phyloP scores from a whole-genome alignment of 2,113 vertebrate species.

The Trachemys scripta region DNA sequence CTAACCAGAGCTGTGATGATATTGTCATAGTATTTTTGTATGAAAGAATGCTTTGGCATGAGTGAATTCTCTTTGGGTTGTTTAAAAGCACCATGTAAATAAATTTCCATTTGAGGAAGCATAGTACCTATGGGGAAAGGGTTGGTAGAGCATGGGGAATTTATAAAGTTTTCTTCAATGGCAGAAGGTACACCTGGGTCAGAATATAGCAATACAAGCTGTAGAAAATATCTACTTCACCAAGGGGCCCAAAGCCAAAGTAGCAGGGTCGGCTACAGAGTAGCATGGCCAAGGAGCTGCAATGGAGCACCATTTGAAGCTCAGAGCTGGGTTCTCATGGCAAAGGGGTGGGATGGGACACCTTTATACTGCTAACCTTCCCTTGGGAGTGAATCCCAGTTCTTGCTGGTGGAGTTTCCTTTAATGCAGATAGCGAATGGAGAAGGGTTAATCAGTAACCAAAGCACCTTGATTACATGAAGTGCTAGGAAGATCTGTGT shows the following conservation, averaged over 20 bases:
- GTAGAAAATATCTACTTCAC: background rate
- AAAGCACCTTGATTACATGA: background rate
- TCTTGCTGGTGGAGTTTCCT: background rate
- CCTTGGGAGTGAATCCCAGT: background rate
- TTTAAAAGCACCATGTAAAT: background rate
- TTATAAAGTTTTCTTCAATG: background rate
- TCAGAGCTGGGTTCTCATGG: background rate
- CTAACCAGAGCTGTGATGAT: background rate
- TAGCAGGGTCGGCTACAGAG: background rate
- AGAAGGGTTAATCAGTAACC: background rate
- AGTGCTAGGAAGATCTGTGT: too few species aligned
- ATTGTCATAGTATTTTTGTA: background rate
- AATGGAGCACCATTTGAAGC: background rate
- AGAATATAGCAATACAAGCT: background rate
- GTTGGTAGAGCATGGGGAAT: background rate
- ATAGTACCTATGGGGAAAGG: background rate
- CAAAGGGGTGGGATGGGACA: background rate
- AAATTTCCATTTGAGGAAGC: background rate
- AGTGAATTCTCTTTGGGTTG: fast-evolving
- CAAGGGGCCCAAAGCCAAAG: background rate
- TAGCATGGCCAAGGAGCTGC: background rate
- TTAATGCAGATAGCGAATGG: background rate
- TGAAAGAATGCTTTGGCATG: background rate
- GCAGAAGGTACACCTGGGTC: background rate
- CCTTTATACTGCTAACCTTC: background rate